Conservation (phyloP, 1,140 invertebrate species). For the Camponotus floridanus region DNA sequence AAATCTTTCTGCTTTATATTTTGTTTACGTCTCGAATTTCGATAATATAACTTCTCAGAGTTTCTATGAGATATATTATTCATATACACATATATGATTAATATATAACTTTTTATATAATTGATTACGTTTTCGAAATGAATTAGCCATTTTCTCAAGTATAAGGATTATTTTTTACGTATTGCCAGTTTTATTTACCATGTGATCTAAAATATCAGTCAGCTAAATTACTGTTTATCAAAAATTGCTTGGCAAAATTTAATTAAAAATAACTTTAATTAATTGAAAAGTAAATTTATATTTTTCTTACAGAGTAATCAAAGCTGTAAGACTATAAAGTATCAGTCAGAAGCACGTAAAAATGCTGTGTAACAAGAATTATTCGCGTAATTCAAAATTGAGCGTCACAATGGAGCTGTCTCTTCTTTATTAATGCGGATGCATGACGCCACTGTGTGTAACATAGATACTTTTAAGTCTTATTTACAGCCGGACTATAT, state of each 20-base stretch:
- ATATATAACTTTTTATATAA: not conserved
- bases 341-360: not conserved
- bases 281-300: no score
- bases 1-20: no score
- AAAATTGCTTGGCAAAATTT: no score
- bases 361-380: slow-evolving; percentile 2
- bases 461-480: slow-evolving; percentile 39
- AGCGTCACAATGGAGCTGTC: not conserved
- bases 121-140: slow-evolving; percentile 24
- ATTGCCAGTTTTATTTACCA: not conserved
- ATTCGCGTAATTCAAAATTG: not conserved
- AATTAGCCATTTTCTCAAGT: slow-evolving; percentile 28
- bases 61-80: not conserved
- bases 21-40: no score
- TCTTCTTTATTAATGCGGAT: slow-evolving; percentile 51
- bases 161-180: slow-evolving; percentile 9
- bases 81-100: not conserved
- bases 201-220: not conserved
- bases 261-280: no score
- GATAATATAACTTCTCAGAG: no score
- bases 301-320: no score
- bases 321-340: no score
- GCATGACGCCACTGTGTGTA: slow-evolving; percentile 11
- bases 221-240: no score
- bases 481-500: slow-evolving; percentile 48